Evolutionary conservation across 1,140 invertebrate species (phyloP).

Genomic region (Solenopsis invicta): DNA sequence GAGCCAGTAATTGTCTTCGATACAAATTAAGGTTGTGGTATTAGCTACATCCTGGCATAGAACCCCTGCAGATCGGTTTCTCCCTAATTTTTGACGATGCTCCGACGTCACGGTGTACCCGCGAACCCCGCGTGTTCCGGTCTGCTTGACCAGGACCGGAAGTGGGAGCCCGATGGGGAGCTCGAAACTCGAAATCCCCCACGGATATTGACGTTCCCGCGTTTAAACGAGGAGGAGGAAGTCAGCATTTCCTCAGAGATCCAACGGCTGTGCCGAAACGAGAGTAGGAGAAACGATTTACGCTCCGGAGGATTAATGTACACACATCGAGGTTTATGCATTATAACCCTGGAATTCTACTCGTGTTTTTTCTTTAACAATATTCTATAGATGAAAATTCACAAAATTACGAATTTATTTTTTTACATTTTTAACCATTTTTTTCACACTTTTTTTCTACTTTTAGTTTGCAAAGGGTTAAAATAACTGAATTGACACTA

Average conservation of each 20-base stretch:
- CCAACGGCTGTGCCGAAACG: slow-evolving; percentile 28
- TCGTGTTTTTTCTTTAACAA: too few species aligned
- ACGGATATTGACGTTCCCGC: slow-evolving; percentile 69
- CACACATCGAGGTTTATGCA: slow-evolving; percentile 5
- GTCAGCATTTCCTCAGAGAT: slow-evolving; percentile 60
- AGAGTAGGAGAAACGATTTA: slow-evolving; percentile 77
- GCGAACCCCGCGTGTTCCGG: slow-evolving; percentile 77
- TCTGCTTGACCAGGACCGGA: slow-evolving; percentile 79
- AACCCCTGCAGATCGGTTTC: slow-evolving; percentile 83
- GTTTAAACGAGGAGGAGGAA: slow-evolving; percentile 70
- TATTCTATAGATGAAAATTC: too few species aligned
- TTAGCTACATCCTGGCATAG: slow-evolving; percentile 82
- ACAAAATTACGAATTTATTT: too few species aligned
- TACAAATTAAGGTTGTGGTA: slow-evolving; percentile 72
- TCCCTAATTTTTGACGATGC: slow-evolving; percentile 73
- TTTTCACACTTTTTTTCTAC: too few species aligned
- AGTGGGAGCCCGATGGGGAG: slow-evolving; percentile 73
- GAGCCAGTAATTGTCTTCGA: slow-evolving; percentile 80
- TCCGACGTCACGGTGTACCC: slow-evolving; percentile 73
- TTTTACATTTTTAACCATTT: too few species aligned
- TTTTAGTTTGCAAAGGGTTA: too few species aligned
- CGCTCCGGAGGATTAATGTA: neutral
- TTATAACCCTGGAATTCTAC: too few species aligned
- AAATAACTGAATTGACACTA: too few species aligned
- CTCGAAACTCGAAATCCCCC: slow-evolving; percentile 72